Evolutionary conservation across 2,113 vertebrate species (phyloP).

Genomic region (Benthochromis sp.): DNA sequence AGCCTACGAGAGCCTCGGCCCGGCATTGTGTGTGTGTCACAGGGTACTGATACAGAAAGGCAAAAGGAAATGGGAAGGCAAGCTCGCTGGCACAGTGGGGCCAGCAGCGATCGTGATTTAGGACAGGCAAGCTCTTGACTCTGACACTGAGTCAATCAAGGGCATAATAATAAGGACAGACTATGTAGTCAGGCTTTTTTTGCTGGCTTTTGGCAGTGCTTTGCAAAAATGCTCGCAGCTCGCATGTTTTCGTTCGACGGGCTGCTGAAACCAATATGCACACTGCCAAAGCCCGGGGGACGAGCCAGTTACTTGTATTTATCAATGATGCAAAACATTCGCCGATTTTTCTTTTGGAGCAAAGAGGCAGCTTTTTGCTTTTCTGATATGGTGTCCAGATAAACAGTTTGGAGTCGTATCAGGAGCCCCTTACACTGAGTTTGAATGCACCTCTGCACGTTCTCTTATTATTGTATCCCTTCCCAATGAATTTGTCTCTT

Average conservation of each 20-base stretch:
- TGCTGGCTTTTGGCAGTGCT: slow-evolving; percentile 32
- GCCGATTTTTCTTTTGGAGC: background rate
- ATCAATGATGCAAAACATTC: background rate
- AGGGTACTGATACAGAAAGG: slow-evolving; percentile 56
- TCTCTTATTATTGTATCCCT: background rate
- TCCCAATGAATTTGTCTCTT: background rate
- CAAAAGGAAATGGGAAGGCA: slow-evolving; percentile 23
- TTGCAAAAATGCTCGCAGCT: slow-evolving; percentile 33
- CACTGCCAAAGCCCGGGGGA: slow-evolving; percentile 20
- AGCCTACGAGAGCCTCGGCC: slow-evolving; percentile 53
- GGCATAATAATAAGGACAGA: slow-evolving; percentile 50
- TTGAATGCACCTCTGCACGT: background rate
- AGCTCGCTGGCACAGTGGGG: slow-evolving; percentile 14
- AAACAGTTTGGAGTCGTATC: background rate
- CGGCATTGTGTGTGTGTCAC: slow-evolving; percentile 71
- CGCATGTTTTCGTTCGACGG: slow-evolving; percentile 34
- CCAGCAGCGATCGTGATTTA: slow-evolving; percentile 47
- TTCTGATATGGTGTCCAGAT: background rate
- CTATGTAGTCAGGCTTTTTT: slow-evolving; percentile 37
- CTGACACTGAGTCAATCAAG: slow-evolving; percentile 56
- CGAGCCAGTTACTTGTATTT: slow-evolving; percentile 1
- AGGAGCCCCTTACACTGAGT: background rate
- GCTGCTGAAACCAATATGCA: slow-evolving; percentile 21
- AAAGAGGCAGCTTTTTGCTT: background rate
- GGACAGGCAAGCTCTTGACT: slow-evolving; percentile 42